phyloP scores from a whole-genome alignment of 1,140 invertebrate genomes.

The Polypedilum vanderplanki region DNA sequence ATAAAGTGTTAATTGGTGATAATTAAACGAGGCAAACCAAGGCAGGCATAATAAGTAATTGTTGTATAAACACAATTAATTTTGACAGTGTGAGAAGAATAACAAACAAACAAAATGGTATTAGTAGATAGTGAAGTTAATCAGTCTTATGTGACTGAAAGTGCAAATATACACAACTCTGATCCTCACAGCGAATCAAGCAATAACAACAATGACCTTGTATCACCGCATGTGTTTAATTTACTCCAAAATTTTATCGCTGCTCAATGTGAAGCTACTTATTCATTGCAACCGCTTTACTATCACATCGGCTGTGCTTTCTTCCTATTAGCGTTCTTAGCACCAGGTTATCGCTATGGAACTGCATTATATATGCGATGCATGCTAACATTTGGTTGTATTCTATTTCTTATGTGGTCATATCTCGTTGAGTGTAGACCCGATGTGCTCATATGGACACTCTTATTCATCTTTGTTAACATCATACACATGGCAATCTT shows the following conservation, averaged over 20 bases:
- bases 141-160: neutral
- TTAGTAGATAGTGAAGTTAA: neutral
- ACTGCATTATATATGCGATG: conserved; percentile 60
- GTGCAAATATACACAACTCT: neutral
- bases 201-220: neutral
- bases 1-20: conserved; percentile 12
- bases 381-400: conserved; percentile 66
- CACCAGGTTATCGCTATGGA: conserved; percentile 69
- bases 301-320: conserved; percentile 79
- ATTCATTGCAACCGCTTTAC: conserved; percentile 59
- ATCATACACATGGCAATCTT: conserved; percentile 72
- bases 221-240: neutral
- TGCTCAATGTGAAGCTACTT: neutral
- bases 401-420: conserved; percentile 72
- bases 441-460: conserved; percentile 81
- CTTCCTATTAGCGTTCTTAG: conserved; percentile 71
- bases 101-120: neutral
- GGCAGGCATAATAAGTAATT: neutral
- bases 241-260: neutral
- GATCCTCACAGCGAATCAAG: neutral
- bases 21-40: neutral
- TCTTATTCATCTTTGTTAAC: conserved; percentile 74
- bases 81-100: neutral
- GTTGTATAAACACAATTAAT: neutral
- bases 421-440: conserved; percentile 77